These are phyloP conservation scores for Conus betulinus DNA, from an alignment of 1,140 invertebrate genomes.

Conservation along the genomic window DNA sequence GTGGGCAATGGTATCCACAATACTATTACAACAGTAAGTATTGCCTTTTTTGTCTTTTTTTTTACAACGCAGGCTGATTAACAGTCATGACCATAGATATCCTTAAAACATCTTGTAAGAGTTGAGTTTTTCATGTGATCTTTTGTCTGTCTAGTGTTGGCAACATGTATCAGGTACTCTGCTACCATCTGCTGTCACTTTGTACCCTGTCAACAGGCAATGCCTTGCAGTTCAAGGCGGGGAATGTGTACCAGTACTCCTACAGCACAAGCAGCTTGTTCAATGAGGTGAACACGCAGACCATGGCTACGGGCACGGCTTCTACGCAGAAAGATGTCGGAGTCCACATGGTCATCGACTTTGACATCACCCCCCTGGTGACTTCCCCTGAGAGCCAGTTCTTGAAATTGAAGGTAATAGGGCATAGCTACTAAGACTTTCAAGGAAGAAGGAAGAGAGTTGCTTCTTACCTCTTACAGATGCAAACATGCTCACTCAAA, in stretches of 20 bases:
- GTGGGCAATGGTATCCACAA: too few relatives aligned
- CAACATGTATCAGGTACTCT: too few relatives aligned
- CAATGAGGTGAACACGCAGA: constrained; percentile 57
- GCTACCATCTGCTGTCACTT: too few relatives aligned
- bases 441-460: too few relatives aligned
- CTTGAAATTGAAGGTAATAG: constrained; percentile 63
- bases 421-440: neutral
- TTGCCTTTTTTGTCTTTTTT: too few relatives aligned
- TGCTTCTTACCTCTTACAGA: neutral
- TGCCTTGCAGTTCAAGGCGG: constrained; percentile 59
- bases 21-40: too few relatives aligned
- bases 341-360: constrained; percentile 55
- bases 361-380: constrained; percentile 63
- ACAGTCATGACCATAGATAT: too few relatives aligned
- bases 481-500: neutral
- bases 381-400: constrained; percentile 59
- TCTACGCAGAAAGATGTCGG: constrained; percentile 64
- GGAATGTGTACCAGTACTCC: constrained; percentile 66
- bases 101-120: too few relatives aligned
- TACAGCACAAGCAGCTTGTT: constrained; percentile 66
- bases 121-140: too few relatives aligned
- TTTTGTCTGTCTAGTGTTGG: too few relatives aligned
- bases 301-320: constrained; percentile 36
- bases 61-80: too few relatives aligned
- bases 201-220: constrained; percentile 42